Evolutionary conservation across 2,888 invertebrate genomes (phyloP), one percentile per base, ranked within the genome.

Genomic region (Cepaea hortensis): DNA sequence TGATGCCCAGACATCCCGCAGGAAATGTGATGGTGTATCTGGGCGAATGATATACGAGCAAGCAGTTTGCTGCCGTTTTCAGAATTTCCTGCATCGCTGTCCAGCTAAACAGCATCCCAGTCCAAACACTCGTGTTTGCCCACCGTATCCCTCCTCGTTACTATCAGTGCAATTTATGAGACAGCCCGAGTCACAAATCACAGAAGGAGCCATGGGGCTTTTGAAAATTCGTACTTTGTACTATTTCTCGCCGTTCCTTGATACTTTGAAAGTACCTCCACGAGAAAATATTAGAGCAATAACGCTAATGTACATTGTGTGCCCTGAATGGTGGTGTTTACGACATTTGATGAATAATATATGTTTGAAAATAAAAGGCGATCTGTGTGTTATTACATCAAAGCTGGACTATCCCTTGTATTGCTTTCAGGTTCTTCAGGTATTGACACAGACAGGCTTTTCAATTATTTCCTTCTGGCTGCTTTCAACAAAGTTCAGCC

Each of bases 121-220:
- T 55, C 65, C 85, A 85, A 85, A 85, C 85, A 85, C 61, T 35
- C 35, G 50, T 85, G 85, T 85, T 85, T 79, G 73, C 85, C 55
- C 68, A 61, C 72, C 48, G 72, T 23, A 80, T 72, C 85, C 48
- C 18, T 20, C 35, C 18, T 62, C 55, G 80, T 15, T 61, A 85
- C 80, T 85, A 85, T 85, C 72, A 80, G 80, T 80, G 61, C 72
- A 80, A 85, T 85, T 85, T 85, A 85, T 65, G 85, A 85, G 85
- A 55, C 85, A 80, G 70, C 35, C n/a, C 7, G 15, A 35, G 85
- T 77, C 62, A 80, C 85, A 85, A 85, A 85, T 85, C 85, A 85
- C 23, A 48, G 50, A 70, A 0, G 55, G 70, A 70, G 70, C 20
- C 50, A 18, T 73, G 73, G 46, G 72, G 61, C 77, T 80, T 80